Percentiles rank a stretch among this genome's conserved stretches.
Evolutionary conservation across 2,797 vertebrate species (phyloP).

Genomic region (Phoebastria nigripes): DNA sequence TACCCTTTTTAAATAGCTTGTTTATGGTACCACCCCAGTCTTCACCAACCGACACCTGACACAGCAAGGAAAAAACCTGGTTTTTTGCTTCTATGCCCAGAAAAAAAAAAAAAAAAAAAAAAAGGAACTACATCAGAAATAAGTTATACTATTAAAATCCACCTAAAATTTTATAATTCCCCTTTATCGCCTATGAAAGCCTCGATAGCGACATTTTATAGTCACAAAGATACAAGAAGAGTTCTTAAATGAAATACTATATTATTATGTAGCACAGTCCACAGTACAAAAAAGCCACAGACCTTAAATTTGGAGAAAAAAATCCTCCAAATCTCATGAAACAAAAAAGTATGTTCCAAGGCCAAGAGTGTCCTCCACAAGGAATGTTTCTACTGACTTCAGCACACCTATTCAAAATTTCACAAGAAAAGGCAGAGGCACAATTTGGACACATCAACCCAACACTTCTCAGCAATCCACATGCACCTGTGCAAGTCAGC

Average conservation of each 20-base stretch:
- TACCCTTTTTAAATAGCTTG: background rate
- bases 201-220: background rate
- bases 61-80: rapidly evolving
- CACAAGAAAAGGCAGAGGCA: background rate
- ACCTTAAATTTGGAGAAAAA: background rate
- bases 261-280: background rate
- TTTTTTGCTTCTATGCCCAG: background rate
- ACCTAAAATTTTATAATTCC: background rate
- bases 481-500: background rate
- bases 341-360: background rate
- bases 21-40: background rate
- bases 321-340: background rate
- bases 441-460: background rate
- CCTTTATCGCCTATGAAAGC: background rate
- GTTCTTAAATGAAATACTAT: background rate
- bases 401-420: background rate
- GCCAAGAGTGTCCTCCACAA: background rate
- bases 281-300: background rate
- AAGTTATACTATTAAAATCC: background rate
- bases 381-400: background rate
- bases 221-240: background rate
- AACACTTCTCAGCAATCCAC: background rate
- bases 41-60: background rate
- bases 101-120: background rate
- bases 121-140: background rate